Evolutionary conservation across 2,797 vertebrate species (phyloP).

Genomic region (Crocodylus rhombifer): DNA sequence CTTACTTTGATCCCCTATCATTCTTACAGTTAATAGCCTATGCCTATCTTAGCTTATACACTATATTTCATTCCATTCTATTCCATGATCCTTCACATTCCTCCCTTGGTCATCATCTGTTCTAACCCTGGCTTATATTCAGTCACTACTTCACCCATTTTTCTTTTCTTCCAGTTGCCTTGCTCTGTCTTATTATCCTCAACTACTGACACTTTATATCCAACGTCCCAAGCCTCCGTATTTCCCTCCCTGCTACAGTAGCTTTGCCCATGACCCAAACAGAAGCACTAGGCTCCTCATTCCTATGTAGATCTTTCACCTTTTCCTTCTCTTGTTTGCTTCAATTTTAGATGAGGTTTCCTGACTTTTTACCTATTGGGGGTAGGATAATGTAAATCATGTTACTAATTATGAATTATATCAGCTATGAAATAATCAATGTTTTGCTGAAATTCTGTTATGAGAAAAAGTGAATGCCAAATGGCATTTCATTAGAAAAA

Average conservation of each 20-base stretch:
- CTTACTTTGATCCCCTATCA: background rate
- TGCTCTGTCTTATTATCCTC: background rate
- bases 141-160: background rate
- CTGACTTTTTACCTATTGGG: background rate
- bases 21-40: background rate
- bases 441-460: background rate
- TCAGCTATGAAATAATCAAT: background rate
- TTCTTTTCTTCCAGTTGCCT: background rate
- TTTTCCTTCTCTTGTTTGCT: background rate
- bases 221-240: background rate
- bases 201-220: background rate
- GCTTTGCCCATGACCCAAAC: background rate
- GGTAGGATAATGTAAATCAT: background rate
- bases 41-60: too few relatives aligned
- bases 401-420: background rate
- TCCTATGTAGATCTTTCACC: background rate
- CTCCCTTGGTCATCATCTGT: background rate
- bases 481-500: background rate
- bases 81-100: background rate
- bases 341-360: background rate
- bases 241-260: too few relatives aligned
- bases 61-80: background rate
- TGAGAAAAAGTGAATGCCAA: background rate
- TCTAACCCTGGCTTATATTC: background rate
- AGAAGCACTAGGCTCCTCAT: fast-evolving